Evolutionary conservation across 2,888 invertebrate species (phyloP), one percentile per base, ranked within the genome.

Genomic region (Stenotaenia linearis): DNA sequence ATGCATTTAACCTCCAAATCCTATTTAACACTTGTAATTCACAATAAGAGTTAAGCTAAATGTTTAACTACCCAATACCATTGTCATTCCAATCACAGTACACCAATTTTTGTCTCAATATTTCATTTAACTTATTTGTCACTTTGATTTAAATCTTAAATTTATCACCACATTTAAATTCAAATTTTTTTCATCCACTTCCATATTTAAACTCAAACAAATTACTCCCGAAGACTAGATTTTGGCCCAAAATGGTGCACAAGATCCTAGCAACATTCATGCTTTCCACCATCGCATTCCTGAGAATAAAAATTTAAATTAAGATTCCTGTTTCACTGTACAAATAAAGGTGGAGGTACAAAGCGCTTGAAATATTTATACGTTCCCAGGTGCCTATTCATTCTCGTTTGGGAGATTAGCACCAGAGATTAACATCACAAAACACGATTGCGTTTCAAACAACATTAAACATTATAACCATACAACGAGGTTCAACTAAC

Each of bases 301-400:
- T 25, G 25, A 28, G 28, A 61, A 61, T 61, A 61, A 61, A 61
- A 61, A 25, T 61, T 61, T 61, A 61, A 61, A 61, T 61, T 61
- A 61, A 61, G 61, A 61, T 61, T 61, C 61, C 61, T 25, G n/a
- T 45, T 45, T 45, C 10, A 18, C 45, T 18, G 45, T 61, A 25
- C 25, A 61, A 61, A 61, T 61, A 25, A 61, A 61, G 61, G 61
- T 61, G 61, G 61, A 61, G 61, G 61, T 25, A 61, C 61, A 61
- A 61, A 61, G 61, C 23, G 15, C 25, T 61, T 61, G 61, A 61
- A 61, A 61, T 61, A 61, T 61, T 61, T 61, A 61, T 61, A 61
- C 61, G 61, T 61, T 61, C 61, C 61, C 61, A 61, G 61, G 61
- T 61, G 61, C 61, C 61, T 61, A 61, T 61, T 61, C 61, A 61